Percentiles rank a stretch among this genome's conserved stretches.
Conservation (phyloP, 1,140 invertebrate genomes). For the Megathymus violae region DNA sequence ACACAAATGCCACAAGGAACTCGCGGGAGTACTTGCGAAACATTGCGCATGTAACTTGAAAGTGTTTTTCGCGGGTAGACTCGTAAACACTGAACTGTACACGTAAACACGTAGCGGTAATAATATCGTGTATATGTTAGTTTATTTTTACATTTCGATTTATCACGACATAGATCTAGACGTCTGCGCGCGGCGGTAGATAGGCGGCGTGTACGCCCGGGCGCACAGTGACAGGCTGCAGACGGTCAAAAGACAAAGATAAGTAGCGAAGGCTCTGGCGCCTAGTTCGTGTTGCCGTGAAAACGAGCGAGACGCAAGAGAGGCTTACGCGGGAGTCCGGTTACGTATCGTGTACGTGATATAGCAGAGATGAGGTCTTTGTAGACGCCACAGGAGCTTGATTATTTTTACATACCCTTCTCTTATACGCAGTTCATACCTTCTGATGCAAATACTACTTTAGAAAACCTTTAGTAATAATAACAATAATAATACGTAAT, state of each 20-base stretch:
- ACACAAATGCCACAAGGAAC: conserved; percentile 33
- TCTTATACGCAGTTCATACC: background rate
- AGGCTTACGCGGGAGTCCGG: conserved; percentile 74
- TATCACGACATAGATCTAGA: conserved; percentile 40
- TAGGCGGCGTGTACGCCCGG: conserved; percentile 57
- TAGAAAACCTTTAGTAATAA: too few species aligned
- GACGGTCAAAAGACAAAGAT: conserved; percentile 63
- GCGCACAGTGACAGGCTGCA: conserved; percentile 65
- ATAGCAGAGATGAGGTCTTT: conserved; percentile 65
- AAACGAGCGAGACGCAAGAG: conserved; percentile 60
- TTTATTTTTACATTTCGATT: conserved; percentile 32
- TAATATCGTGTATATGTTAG: conserved; percentile 1
- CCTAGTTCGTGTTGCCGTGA: conserved; percentile 35
- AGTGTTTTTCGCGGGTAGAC: conserved; percentile 11
- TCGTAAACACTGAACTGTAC: background rate
- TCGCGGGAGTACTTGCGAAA: conserved; percentile 46
- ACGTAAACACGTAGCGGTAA: conserved; percentile 13
- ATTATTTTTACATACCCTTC: conserved; percentile 26
- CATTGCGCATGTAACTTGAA: conserved; percentile 15
- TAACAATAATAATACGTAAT: too few species aligned
- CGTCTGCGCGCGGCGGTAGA: conserved; percentile 65
- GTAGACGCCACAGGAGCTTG: conserved; percentile 47
- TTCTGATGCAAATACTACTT: too few species aligned
- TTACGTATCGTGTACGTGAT: conserved; percentile 67
- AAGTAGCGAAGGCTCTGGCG: conserved; percentile 66